Percentiles rank a stretch among this genome's conserved stretches.
Conservation (phyloP, 2,797 vertebrate species). For the Neomorphus geoffroyi region DNA sequence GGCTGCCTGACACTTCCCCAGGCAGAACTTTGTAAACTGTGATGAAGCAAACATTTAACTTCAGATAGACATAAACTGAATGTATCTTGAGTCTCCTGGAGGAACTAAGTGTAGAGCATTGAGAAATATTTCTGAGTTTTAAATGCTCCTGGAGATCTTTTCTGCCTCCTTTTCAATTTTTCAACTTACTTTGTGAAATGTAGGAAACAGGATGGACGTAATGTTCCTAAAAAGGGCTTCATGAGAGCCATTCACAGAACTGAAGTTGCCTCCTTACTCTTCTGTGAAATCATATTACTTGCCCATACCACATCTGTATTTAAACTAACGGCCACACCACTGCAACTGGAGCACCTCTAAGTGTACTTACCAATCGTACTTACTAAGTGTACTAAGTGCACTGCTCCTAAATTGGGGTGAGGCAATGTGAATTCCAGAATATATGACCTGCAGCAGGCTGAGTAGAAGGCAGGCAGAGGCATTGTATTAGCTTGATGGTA, state of each 20-base stretch:
- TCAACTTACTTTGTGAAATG: not conserved
- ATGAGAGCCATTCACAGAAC: not conserved
- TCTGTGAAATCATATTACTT: not conserved
- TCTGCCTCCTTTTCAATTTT: not conserved
- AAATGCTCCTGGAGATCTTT: not conserved
- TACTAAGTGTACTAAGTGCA: too few relatives aligned
- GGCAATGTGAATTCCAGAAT: not conserved
- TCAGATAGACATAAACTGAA: not conserved
- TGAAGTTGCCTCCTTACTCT: not conserved
- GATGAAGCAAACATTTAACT: not conserved
- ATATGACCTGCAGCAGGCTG: not conserved
- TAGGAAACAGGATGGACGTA: not conserved
- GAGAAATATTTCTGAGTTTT: not conserved
- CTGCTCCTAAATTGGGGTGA: not conserved
- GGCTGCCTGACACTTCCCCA: not conserved
- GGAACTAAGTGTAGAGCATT: not conserved
- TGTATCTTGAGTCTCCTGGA: not conserved
- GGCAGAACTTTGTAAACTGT: not conserved
- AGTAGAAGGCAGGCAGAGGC: not conserved
- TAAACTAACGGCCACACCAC: not conserved
- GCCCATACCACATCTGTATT: not conserved
- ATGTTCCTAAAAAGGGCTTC: not conserved
- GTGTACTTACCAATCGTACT: not conserved
- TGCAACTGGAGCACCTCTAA: not conserved
- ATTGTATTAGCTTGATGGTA: not conserved